These are phyloP conservation scores for Ictalurus furcatus DNA, from an alignment of 2,113 vertebrate genomes.

Conservation along the genomic window DNA sequence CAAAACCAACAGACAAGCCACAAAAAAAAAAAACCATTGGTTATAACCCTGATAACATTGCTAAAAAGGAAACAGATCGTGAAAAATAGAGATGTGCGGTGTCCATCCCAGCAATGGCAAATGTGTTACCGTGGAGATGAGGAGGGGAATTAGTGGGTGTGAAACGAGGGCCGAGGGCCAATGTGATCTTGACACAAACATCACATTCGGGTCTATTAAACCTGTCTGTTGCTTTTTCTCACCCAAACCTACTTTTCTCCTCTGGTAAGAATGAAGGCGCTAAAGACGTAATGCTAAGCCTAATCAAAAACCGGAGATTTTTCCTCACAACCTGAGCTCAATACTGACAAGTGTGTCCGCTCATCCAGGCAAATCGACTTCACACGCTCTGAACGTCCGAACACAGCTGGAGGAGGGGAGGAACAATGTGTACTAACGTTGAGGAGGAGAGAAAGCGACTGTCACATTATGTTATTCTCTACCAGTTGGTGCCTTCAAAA, in stretches of 20 bases:
- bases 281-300: neutral
- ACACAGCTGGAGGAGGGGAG: neutral
- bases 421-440: slow-evolving; percentile 11
- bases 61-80: neutral
- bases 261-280: neutral
- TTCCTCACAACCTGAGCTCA: neutral
- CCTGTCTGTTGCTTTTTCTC: slow-evolving; percentile 2
- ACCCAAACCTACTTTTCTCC: neutral
- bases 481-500: slow-evolving; percentile 34
- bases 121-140: slow-evolving; percentile 45
- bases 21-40: neutral
- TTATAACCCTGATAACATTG: neutral
- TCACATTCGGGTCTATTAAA: slow-evolving; percentile 28
- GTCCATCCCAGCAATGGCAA: slow-evolving; percentile 13
- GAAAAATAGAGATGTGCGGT: neutral
- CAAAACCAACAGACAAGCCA: neutral
- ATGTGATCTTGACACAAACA: slow-evolving; percentile 3
- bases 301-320: slow-evolving; percentile 20
- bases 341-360: slow-evolving; percentile 6
- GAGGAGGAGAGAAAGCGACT: slow-evolving; percentile 28
- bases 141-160: slow-evolving; percentile 53
- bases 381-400: slow-evolving; percentile 16
- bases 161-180: slow-evolving; percentile 57
- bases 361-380: slow-evolving; percentile 28
- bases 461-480: slow-evolving; percentile 39